Percentiles rank a stretch among this genome's conserved stretches.
phyloP scores from a whole-genome alignment of 2,888 invertebrate genomes.

The Oxystoma pomonae region DNA sequence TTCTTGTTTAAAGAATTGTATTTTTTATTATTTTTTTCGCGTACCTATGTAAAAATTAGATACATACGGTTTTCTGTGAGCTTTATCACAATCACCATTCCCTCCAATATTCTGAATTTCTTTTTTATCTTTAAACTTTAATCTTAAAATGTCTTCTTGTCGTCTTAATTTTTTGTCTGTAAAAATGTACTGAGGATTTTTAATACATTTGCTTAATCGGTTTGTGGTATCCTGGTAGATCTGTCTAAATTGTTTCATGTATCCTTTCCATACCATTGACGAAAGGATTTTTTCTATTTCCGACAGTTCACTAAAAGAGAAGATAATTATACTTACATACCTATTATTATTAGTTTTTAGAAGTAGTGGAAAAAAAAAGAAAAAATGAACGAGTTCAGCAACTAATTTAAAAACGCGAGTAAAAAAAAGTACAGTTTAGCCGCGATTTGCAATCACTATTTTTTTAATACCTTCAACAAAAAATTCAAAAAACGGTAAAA shows the following conservation, averaged over 20 bases:
- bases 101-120: constrained; percentile 2
- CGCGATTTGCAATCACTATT: too few relatives aligned
- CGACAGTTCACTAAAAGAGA: constrained; percentile 35
- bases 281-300: constrained; percentile 38
- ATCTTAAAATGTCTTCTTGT: constrained; percentile 28
- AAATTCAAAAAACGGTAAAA: too few relatives aligned
- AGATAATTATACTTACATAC: too few relatives aligned
- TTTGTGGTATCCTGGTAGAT: constrained; percentile 18
- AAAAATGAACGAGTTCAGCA: too few relatives aligned
- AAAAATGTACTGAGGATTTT: constrained; percentile 13
- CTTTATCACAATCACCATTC: not conserved
- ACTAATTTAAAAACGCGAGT: too few relatives aligned
- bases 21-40: too few relatives aligned
- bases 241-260: constrained; percentile 36
- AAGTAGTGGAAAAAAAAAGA: too few relatives aligned
- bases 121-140: constrained; percentile 26
- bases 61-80: constrained; percentile 16
- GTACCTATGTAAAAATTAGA: too few relatives aligned
- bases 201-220: not conserved
- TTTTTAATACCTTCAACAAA: too few relatives aligned
- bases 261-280: constrained; percentile 34
- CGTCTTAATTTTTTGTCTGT: constrained; percentile 20
- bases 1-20: too few relatives aligned
- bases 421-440: too few relatives aligned
- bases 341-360: too few relatives aligned